These are phyloP conservation scores for Plebejus anna DNA, from an alignment of 2,888 invertebrate species.

Conservation along the genomic window DNA sequence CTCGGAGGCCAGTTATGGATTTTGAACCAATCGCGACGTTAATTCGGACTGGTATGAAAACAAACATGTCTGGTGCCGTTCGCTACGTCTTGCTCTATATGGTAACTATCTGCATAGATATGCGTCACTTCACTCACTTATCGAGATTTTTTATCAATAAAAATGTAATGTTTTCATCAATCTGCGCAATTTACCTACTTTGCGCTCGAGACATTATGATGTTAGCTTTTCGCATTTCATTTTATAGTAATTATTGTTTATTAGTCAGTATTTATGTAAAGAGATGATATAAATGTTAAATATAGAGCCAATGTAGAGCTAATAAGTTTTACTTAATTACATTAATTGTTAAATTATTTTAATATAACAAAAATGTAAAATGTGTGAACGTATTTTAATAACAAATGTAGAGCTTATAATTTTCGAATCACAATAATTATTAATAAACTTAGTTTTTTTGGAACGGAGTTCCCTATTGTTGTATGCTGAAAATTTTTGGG, in stretches of 20 bases:
- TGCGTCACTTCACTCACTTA: constrained; percentile 57
- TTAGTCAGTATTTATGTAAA: no score
- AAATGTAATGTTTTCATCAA: constrained; percentile 52
- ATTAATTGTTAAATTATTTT: background rate
- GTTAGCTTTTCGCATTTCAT: constrained; percentile 30
- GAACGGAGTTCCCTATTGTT: no score
- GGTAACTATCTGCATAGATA: constrained; percentile 50
- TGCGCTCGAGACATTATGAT: constrained; percentile 35
- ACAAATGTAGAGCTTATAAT: background rate
- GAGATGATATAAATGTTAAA: background rate
- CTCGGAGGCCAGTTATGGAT: constrained; percentile 79
- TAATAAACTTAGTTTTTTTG: no score
- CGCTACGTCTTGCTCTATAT: constrained; percentile 58
- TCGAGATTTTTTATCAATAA: constrained; percentile 56
- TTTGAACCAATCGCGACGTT: constrained; percentile 79
- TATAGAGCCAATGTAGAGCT: background rate
- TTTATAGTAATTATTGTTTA: background rate
- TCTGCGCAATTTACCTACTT: constrained; percentile 44
- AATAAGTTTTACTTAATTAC: background rate
- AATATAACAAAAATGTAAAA: background rate
- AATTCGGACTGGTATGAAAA: constrained; percentile 79
- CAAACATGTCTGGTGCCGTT: constrained; percentile 68
- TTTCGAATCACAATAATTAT: background rate
- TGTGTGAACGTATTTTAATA: background rate
- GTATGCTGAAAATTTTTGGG: no score